Conservation (phyloP, 2,888 invertebrate genomes). For the Lasioglossum pauxillum region DNA sequence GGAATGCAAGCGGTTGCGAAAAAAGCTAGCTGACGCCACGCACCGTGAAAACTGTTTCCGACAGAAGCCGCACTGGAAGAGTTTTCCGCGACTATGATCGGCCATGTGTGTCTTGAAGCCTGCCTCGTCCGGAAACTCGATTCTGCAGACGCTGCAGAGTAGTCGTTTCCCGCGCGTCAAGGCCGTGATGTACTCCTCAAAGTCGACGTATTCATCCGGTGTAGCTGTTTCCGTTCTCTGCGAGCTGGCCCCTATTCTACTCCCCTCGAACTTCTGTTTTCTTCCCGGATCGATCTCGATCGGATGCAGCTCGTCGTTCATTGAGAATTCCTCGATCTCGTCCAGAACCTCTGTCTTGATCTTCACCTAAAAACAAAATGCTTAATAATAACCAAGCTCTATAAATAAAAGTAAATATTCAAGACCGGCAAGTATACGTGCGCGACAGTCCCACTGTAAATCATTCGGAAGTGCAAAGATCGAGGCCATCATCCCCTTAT, state of each 20-base stretch:
- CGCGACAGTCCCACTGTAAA: not conserved
- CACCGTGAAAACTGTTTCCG: slow-evolving; percentile 57
- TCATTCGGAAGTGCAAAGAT: not conserved
- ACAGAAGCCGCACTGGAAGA: slow-evolving; percentile 63
- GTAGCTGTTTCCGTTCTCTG: slow-evolving; percentile 17
- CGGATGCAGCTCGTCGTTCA: slow-evolving; percentile 53
- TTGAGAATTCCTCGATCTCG: slow-evolving; percentile 67
- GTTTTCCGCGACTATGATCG: slow-evolving; percentile 54
- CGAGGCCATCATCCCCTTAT: not conserved
- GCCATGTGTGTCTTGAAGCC: slow-evolving; percentile 65
- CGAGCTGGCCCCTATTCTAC: not conserved
- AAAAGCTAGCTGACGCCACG: not conserved
- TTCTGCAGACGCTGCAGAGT: slow-evolving; percentile 66
- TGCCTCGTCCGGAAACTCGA: slow-evolving; percentile 60
- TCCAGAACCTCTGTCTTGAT: slow-evolving; percentile 67
- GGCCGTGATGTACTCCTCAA: slow-evolving; percentile 62
- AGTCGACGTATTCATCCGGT: slow-evolving; percentile 51
- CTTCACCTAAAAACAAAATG: slow-evolving; percentile 51
- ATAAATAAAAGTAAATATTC: not conserved
- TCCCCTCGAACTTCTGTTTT: slow-evolving; percentile 11
- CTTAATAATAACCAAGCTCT: no score
- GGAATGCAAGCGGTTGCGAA: not conserved
- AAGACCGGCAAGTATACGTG: not conserved
- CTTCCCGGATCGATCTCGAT: not conserved
- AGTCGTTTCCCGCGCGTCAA: slow-evolving; percentile 50